Base-by-base conservation (phyloP, 2,797 vertebrate genomes). In the Lepilemur ruficaudatus region DNA sequence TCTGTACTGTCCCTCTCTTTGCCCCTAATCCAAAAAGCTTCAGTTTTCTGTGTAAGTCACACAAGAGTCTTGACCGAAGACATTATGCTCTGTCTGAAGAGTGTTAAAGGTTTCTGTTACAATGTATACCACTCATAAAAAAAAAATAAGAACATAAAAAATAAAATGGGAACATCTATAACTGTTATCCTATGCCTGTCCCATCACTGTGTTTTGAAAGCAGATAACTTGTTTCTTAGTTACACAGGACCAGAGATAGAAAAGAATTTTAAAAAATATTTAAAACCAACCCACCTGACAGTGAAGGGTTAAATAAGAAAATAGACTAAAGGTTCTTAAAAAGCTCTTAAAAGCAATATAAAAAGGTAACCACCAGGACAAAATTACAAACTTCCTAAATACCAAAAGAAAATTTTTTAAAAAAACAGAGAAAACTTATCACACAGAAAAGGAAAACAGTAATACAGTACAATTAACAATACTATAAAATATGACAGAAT, bases 71-170 rank as follows among this genome's bases (percentile, higher is more conserved):
- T 79, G 55, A 76, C 90, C 95, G 82, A 59, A 59, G 57, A 59
- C 57, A 59, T 59, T 12, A 59, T 28, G 11, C 23, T 59, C 25
- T 59, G 25, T 59, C 57, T 12, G 23, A 94, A 97, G 93, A 97
- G 61, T 98, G 98, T 99, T 99, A 98, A 98, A 99, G 80, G 28
- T 98, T 98, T 99, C 97, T 98, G 99, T 99, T 99, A 99, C 99
- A 98, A 98, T 88, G 30, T 95, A 96, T 20, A 89, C 86, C 90
- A 69, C 86, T 96, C 87, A 70, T 52, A 8, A 30, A 63, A 32
- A 63, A 30, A 61, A 61, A 61, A 61, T 1, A 61, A 28, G 14
- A 5, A 61, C 59, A 30, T 13, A 61, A 28, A 61, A 30, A 63
- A 15, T 5, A 20, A 67, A 67, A 67, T 1, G n/a, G 17, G 65